phyloP scores from a whole-genome alignment of 2,888 invertebrate species.

The Morpho achilles region DNA sequence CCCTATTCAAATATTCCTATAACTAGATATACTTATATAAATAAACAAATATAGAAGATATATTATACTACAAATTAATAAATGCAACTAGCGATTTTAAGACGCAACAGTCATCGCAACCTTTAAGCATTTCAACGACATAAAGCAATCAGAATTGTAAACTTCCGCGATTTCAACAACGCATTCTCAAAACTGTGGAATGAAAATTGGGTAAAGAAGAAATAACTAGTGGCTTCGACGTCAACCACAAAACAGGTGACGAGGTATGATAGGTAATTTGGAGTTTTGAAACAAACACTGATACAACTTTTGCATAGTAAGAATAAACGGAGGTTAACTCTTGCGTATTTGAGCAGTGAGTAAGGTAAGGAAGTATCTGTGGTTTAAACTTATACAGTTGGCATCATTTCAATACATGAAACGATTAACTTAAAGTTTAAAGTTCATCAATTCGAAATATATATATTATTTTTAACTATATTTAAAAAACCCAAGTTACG shows the following conservation, averaged over 20 bases:
- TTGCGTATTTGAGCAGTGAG: not conserved
- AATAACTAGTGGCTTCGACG: constrained; percentile 4
- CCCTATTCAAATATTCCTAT: too few species aligned
- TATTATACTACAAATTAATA: too few species aligned
- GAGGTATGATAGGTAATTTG: constrained; percentile 1
- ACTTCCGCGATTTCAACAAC: constrained; percentile 21
- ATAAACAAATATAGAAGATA: too few species aligned
- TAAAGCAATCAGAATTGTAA: constrained; percentile 18
- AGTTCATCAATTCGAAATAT: too few species aligned
- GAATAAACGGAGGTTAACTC: constrained; percentile 2
- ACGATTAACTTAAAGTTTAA: too few species aligned
- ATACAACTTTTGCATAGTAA: constrained; percentile 1
- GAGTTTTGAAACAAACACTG: constrained; percentile 4
- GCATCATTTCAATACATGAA: too few species aligned
- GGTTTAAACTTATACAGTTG: not conserved
- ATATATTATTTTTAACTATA: too few species aligned
- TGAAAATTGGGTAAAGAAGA: constrained; percentile 11
- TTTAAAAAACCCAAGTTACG: too few species aligned
- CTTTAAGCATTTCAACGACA: constrained; percentile 15
- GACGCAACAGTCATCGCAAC: not conserved
- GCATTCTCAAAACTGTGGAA: constrained; percentile 16
- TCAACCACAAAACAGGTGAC: constrained; percentile 7
- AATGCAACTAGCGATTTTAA: too few species aligned
- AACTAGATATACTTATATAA: too few species aligned
- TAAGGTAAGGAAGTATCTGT: not conserved